Conservation (phyloP, 2,797 vertebrate genomes). For the Labeo calbasu region DNA sequence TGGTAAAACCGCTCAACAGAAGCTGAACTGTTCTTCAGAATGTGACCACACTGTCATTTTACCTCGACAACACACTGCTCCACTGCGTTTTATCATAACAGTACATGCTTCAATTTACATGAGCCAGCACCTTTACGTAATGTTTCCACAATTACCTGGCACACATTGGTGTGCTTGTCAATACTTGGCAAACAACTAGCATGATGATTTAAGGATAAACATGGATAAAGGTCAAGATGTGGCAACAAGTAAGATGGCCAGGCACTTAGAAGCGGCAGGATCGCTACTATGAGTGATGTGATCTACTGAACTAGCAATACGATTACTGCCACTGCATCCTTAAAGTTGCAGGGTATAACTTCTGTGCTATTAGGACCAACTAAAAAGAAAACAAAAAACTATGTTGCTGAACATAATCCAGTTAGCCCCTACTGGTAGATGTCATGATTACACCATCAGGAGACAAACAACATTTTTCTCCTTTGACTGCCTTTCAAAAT, state of each 20-base stretch:
- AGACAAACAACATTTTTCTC: not conserved
- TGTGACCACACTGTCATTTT: slow-evolving; percentile 9
- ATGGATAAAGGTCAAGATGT: not conserved
- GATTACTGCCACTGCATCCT: not conserved
- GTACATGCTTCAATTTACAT: not conserved
- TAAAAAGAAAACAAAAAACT: not conserved
- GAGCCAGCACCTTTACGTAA: slow-evolving; percentile 12
- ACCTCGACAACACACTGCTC: slow-evolving; percentile 4
- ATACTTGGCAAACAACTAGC: not conserved
- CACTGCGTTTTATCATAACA: slow-evolving; percentile 17
- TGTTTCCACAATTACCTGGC: not conserved
- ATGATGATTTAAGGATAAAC: slow-evolving; percentile 1
- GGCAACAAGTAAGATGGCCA: not conserved
- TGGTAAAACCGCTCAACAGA: slow-evolving; percentile 17
- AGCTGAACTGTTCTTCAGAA: not conserved
- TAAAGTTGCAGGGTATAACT: not conserved
- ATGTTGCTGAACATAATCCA: not conserved
- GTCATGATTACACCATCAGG: not conserved
- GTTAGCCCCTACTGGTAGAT: slow-evolving; percentile 19
- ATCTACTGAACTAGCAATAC: not conserved
- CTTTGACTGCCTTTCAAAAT: not conserved
- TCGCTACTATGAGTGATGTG: not conserved
- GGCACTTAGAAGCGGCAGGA: not conserved
- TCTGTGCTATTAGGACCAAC: not conserved
- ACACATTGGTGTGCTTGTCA: not conserved